Evolutionary conservation across 1,140 invertebrate species (phyloP), one percentile per base, ranked within the genome.

Genomic region (Heliconius congener): DNA sequence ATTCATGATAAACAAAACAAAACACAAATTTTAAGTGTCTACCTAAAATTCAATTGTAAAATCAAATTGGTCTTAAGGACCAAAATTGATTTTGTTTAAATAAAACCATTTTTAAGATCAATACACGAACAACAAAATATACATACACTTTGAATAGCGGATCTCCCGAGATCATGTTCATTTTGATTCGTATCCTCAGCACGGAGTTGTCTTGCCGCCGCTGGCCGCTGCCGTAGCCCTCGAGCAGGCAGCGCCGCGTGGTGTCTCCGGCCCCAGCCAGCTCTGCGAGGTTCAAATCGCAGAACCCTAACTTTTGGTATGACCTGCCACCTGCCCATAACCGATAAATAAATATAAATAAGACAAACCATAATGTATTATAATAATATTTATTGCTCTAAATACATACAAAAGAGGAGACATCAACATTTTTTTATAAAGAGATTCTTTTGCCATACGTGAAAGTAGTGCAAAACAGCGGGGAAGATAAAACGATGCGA

Each of bases 101-200:
- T 8, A 37, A 6, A 37, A 37, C 6, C 34, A 34, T 34, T 34
- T 0, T 6, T 34, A 34, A 34, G 5, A 34, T 34, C 34, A 34
- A 34, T 34, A 34, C 34, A 34, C 34, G 34, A 34, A 34, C 34
- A 34, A 34, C 34, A 34, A 34, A 6, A 34, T 34, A 37, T 37
- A 37, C 97, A 97, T 94, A 99, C 98, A 98, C 98, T 97, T 99
- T 99, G 91, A 99, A 99, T 79, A 99, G 96, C 82, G 99, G 98
- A 95, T 99, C 99, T 72, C 98, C 98, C 72, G 98, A 97, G 74
- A 99, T 96, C 96, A 99, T 98, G 85, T 98, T 97, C 97, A 99
- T 98, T 87, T 97, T 96, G 81, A 99, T 97, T 74, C 97, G 96
- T 79, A 99, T 96, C 87, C 97, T 96, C 18, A 99, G 96, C 96